Evolutionary conservation across 2,888 invertebrate genomes (phyloP).

Genomic region (Cataglyphis livida): DNA sequence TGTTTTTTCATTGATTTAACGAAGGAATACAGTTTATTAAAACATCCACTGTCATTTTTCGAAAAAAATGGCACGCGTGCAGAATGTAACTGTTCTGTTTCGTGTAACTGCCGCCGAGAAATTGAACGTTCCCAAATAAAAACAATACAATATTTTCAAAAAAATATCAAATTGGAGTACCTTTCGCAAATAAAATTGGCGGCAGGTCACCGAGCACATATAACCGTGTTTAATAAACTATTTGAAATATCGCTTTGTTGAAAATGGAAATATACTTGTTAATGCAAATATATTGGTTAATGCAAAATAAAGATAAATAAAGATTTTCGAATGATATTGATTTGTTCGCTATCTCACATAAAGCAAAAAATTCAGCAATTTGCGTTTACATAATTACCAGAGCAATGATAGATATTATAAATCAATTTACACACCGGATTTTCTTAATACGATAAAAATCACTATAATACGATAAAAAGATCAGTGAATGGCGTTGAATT

Average conservation of each 20-base stretch:
- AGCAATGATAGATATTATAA: slow-evolving; percentile 22
- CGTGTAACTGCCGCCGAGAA: slow-evolving; percentile 28
- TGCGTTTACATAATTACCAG: slow-evolving; percentile 1
- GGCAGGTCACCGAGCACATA: slow-evolving; percentile 5
- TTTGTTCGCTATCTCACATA: background rate
- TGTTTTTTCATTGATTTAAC: slow-evolving; percentile 48
- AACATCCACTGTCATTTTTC: slow-evolving; percentile 39
- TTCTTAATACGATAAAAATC: slow-evolving; percentile 2
- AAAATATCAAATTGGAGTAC: slow-evolving; percentile 47
- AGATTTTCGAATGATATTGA: slow-evolving; percentile 9
- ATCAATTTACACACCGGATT: background rate
- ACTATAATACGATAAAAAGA: background rate
- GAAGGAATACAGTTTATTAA: slow-evolving; percentile 45
- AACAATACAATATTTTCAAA: slow-evolving; percentile 45
- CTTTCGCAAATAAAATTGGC: slow-evolving; percentile 39
- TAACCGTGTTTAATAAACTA: background rate
- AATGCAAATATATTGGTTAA: background rate
- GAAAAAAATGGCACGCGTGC: slow-evolving; percentile 36
- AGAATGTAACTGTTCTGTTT: slow-evolving; percentile 22
- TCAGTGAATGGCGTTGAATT: background rate
- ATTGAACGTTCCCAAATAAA: slow-evolving; percentile 52
- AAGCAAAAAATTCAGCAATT: background rate
- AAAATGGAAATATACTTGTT: background rate
- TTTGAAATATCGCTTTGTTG: slow-evolving; percentile 22
- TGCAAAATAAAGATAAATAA: background rate